These are phyloP conservation scores for Leptinotarsa juncta DNA, from an alignment of 2,888 invertebrate genomes.

Conservation along the genomic window DNA sequence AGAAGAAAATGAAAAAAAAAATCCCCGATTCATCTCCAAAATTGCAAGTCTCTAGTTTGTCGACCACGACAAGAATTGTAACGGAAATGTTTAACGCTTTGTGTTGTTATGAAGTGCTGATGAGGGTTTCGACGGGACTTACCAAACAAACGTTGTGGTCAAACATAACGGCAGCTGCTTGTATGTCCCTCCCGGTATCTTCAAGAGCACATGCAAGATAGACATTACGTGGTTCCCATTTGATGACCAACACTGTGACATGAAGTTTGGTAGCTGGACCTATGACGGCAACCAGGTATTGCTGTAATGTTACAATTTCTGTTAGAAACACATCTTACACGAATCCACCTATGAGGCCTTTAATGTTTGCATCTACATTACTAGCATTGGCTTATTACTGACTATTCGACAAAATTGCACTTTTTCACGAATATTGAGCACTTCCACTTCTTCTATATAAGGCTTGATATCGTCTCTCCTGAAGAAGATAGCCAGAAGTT, in stretches of 20 bases:
- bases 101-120: conserved; percentile 86
- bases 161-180: conserved; percentile 97
- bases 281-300: conserved; percentile 96
- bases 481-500: background rate
- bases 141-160: conserved; percentile 99
- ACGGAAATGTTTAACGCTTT: conserved; percentile 62
- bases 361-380: conserved; percentile 22
- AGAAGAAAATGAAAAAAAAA: conserved; percentile 35
- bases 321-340: conserved; percentile 36
- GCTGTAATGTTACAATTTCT: conserved; percentile 58
- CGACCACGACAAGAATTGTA: conserved; percentile 54
- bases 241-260: conserved; percentile 99
- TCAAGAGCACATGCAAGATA: conserved; percentile 99
- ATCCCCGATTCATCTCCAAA: conserved; percentile 28
- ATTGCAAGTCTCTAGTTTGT: conserved; percentile 46
- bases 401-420: conserved; percentile 9
- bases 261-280: conserved; percentile 99
- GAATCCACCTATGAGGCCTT: conserved; percentile 21
- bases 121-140: conserved; percentile 99
- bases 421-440: conserved; percentile 9
- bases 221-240: conserved; percentile 99
- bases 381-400: conserved; percentile 16
- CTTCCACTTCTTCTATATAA: background rate
- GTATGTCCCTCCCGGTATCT: conserved; percentile 99
- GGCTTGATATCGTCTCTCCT: background rate